A percentile compares a stretch with the other conserved stretches of the same genome.
phyloP scores from a whole-genome alignment of 2,797 vertebrate genomes.

The Gastrophryne carolinensis region DNA sequence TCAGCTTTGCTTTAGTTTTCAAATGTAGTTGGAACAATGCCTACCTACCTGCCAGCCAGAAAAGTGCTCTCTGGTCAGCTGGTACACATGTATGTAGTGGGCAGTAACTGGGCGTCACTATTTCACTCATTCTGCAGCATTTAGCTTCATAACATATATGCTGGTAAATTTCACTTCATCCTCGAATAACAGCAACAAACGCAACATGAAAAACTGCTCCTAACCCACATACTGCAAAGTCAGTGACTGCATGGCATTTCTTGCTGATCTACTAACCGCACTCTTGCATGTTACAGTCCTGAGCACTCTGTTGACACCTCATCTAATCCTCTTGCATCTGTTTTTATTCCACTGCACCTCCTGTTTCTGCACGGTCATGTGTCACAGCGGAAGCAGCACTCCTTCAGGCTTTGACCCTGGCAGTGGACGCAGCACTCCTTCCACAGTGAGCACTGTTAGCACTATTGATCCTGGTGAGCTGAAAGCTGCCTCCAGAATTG shows the following conservation, averaged over 20 bases:
- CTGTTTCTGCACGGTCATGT: constrained; percentile 24
- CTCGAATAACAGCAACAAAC: no score
- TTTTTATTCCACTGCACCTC: constrained; percentile 41
- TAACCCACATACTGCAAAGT: not conserved
- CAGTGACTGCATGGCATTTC: not conserved
- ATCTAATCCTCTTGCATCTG: constrained; percentile 58
- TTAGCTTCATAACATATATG: no score
- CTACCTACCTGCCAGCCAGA: no score
- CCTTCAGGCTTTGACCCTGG: constrained; percentile 71
- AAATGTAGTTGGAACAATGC: no score
- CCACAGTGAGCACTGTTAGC: constrained; percentile 69
- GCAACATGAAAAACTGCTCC: not conserved
- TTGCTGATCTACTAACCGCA: not conserved
- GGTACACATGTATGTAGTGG: no score
- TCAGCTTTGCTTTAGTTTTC: no score
- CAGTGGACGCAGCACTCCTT: constrained; percentile 74
- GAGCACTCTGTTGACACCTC: not conserved
- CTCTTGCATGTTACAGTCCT: constrained; percentile 1
- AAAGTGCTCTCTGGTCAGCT: no score
- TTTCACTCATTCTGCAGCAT: no score
- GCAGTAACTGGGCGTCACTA: no score
- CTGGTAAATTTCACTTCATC: no score
- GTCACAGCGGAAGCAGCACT: constrained; percentile 71
- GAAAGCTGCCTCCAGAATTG: constrained; percentile 71
- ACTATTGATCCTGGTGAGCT: constrained; percentile 72